Base-by-base conservation (phyloP, 37 sponge, comb jelly and placozoan genomes). In the Spongia lamella region DNA sequence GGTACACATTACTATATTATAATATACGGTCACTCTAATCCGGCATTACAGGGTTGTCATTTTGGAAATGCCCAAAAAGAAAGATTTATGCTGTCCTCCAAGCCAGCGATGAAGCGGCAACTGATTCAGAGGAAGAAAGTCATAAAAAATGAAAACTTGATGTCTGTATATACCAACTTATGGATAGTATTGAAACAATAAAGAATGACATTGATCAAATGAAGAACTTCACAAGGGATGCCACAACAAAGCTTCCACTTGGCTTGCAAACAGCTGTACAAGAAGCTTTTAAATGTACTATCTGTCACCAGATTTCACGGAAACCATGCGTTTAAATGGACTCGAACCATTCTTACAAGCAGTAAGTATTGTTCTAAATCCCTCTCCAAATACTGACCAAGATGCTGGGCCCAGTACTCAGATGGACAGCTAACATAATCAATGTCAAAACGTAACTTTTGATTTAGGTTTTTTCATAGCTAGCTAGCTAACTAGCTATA, bases 251-350 rank as follows among this genome's bases (percentile, higher is more conserved):
- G 30, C 27, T 58, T 2, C 60, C 60, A 73, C n/a, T 33, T 31
- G 74, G 60, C n/a, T 38, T 79, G n/a, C 24, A 67, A 13, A 3
- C 15, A n/a, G 6, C n/a, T 2, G 11, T 69, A 25, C 7, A 17
- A 1, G 70, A 47, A 30, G 31, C 85, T 56, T 84, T 84, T 53
- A 25, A 22, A 25, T 84, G 78, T 53, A 70, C 50, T 25, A 84
- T 84, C 16, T 84, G 85, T 34, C n/a, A n/a, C n/a, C n/a, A n/a
- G n/a, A n/a, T n/a, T 43, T 53, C 33, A 22, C 71, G 0, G 77
- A 83, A 7, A 83, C 84, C 1, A 29, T 51, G 27, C 21, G 54
- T 17, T 38, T 83, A 0, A 56, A 70, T 61, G 84, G 84, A 0
- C 30, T 83, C 27, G 84, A 75, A 61, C 77, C 69, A 20, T 77